Evolutionary conservation across 2,113 vertebrate genomes (phyloP), one percentile per base, ranked within the genome.

Genomic region (Cheilinus undulatus): DNA sequence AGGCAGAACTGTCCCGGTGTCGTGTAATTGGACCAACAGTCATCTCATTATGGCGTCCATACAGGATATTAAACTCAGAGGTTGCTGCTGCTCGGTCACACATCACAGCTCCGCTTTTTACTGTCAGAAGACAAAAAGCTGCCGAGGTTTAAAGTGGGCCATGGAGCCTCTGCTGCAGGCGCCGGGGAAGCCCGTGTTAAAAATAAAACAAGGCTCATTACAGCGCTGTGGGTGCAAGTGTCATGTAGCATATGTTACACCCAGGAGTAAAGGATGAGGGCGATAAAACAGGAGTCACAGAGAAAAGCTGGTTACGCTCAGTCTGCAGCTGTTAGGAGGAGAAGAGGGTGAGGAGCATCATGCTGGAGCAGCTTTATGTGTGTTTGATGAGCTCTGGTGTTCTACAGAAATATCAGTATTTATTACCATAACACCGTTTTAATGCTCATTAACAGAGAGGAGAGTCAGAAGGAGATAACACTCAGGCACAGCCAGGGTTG

Each of bases 171-270:
- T n/a, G 12, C 20, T 36, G 27, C 17, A 56, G 78, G 72, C 43
- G 28, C 26, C 40, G 51, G 28, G 70, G 69, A 63, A 57, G 43
- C 48, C 65, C 42, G 32, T 61, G 58, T 51, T 66, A 58, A 52
- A 67, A 60, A 64, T 34, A 61, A 24, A 58, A 38, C 27, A 20
- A 15, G 5, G 22, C 38, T 40, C 43, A 59, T 60, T 34, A 51
- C 8, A 60, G 24, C 20, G 17, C 14, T 42, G 40, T 42, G 40
- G 3, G 40, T 17, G 19, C 12, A 45, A 42, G 40, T 42, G 40
- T 19, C n/a, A 38, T 20, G 19, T 19, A 27, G 11, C 17, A 28
- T 38, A 30, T 49, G 28, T 34, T 36, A 64, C 15, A 36, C 30
- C n/a, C 17, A 13, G 40, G 40, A 17, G 19, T 14, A 42, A 42